These are phyloP conservation scores for Aldrovandia affinis DNA, from an alignment of 2,797 vertebrate genomes.

Conservation along the genomic window DNA sequence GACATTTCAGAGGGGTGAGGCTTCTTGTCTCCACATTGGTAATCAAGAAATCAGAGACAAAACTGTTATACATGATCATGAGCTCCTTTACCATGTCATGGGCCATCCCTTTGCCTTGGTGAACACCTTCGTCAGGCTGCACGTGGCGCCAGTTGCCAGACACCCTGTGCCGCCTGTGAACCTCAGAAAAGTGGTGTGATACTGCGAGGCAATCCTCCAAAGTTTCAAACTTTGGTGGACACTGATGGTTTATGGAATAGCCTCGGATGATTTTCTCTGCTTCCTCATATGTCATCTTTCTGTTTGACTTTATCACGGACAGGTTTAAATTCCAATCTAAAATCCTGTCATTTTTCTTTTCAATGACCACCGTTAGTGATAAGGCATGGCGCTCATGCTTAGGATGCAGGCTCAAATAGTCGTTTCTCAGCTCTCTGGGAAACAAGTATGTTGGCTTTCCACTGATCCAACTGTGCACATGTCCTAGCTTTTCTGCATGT, in stretches of 20 bases:
- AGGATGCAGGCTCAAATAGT: conserved; percentile 74
- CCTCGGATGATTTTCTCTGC: conserved; percentile 67
- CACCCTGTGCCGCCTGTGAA: conserved; percentile 68
- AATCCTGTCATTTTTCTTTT: conserved; percentile 65
- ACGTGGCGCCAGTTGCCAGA: conserved; percentile 69
- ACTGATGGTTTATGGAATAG: neutral
- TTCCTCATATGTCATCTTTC: conserved; percentile 74
- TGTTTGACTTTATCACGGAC: conserved; percentile 69
- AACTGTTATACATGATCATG: conserved; percentile 83
- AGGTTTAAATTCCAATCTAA: conserved; percentile 46
- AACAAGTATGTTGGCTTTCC: conserved; percentile 72
- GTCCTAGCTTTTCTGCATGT: conserved; percentile 70
- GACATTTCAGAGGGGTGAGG: conserved; percentile 76
- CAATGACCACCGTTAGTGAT: conserved; percentile 72
- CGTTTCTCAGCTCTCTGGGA: conserved; percentile 67
- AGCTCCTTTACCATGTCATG: conserved; percentile 79
- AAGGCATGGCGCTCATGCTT: conserved; percentile 67
- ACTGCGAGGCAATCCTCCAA: conserved; percentile 71
- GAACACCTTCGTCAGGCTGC: conserved; percentile 65
- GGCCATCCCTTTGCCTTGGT: conserved; percentile 67
- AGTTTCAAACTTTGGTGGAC: conserved; percentile 50
- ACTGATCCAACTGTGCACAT: conserved; percentile 66
- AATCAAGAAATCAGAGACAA: conserved; percentile 69
- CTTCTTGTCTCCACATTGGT: conserved; percentile 49
- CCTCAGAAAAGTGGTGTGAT: conserved; percentile 70